Evolutionary conservation across 2,888 invertebrate species (phyloP).

Genomic region (Nomada hirtipes): DNA sequence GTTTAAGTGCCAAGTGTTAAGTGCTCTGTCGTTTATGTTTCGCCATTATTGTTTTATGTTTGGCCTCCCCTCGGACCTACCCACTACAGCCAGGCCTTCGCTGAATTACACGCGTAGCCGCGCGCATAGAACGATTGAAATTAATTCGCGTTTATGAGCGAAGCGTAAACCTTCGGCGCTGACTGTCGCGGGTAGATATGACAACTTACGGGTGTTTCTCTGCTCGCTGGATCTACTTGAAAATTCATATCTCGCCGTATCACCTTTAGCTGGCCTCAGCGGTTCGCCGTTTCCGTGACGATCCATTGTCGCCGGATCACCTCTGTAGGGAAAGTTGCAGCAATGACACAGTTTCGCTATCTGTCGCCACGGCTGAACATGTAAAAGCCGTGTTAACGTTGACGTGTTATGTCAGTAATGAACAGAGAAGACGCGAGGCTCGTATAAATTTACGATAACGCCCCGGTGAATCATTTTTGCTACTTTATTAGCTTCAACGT

Average conservation of each 20-base stretch:
- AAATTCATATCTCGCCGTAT: slow-evolving; percentile 66
- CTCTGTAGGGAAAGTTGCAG: neutral
- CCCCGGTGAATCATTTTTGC: neutral
- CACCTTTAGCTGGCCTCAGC: slow-evolving; percentile 26
- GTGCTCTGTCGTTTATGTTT: slow-evolving; percentile 84
- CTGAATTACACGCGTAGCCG: slow-evolving; percentile 48
- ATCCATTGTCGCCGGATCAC: neutral
- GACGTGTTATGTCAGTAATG: slow-evolving; percentile 1
- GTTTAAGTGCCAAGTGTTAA: slow-evolving; percentile 85
- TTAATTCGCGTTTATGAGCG: slow-evolving; percentile 82
- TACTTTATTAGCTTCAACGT: neutral
- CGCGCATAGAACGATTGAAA: slow-evolving; percentile 81
- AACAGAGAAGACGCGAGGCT: neutral
- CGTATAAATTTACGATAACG: neutral
- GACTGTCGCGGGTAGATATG: slow-evolving; percentile 75
- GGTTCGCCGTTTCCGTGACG: neutral
- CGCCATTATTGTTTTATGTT: slow-evolving; percentile 84
- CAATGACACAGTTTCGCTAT: slow-evolving; percentile 22
- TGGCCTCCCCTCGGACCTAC: slow-evolving; percentile 71
- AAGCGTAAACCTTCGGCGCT: slow-evolving; percentile 74
- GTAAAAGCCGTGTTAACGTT: neutral
- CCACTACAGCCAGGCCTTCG: slow-evolving; percentile 28
- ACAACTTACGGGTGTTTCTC: slow-evolving; percentile 68
- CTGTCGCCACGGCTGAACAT: slow-evolving; percentile 1
- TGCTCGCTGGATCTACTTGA: slow-evolving; percentile 58